These are phyloP conservation scores for Acrocephalus kingi DNA, from an alignment of 2,113 vertebrate species.

Conservation along the genomic window DNA sequence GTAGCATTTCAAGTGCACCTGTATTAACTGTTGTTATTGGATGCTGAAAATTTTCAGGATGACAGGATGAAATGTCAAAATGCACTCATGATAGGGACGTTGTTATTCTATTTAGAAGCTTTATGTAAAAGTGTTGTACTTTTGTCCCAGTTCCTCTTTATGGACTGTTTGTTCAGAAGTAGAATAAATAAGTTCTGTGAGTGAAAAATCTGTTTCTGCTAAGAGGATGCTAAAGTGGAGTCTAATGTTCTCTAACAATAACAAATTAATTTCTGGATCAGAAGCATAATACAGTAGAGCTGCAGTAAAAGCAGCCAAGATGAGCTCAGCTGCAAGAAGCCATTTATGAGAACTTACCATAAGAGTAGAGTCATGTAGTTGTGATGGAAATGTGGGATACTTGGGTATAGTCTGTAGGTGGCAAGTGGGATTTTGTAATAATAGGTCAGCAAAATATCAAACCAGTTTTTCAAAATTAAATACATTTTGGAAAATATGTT, in stretches of 20 bases:
- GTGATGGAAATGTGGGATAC: background rate
- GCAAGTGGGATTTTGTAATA: background rate
- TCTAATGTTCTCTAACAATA: conserved; percentile 36
- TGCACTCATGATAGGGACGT: rapidly evolving
- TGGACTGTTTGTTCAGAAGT: background rate
- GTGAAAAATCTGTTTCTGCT: conserved; percentile 10
- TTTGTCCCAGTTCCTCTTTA: background rate
- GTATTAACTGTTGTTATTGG: background rate
- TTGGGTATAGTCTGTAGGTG: background rate
- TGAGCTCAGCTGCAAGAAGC: background rate
- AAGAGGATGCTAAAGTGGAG: background rate
- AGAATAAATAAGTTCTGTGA: conserved; percentile 19
- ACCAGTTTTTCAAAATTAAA: background rate
- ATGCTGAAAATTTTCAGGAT: background rate
- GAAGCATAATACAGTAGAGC: background rate
- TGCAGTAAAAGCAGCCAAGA: background rate
- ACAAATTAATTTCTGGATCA: background rate
- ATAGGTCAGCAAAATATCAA: background rate
- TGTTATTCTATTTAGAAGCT: background rate
- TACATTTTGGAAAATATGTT: background rate
- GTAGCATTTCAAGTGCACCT: background rate
- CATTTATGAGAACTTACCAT: background rate
- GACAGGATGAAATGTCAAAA: background rate
- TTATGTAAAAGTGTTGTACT: background rate
- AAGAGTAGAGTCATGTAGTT: background rate